Evolutionary conservation across 2,888 invertebrate species (phyloP).

Genomic region (Andrena fulva): DNA sequence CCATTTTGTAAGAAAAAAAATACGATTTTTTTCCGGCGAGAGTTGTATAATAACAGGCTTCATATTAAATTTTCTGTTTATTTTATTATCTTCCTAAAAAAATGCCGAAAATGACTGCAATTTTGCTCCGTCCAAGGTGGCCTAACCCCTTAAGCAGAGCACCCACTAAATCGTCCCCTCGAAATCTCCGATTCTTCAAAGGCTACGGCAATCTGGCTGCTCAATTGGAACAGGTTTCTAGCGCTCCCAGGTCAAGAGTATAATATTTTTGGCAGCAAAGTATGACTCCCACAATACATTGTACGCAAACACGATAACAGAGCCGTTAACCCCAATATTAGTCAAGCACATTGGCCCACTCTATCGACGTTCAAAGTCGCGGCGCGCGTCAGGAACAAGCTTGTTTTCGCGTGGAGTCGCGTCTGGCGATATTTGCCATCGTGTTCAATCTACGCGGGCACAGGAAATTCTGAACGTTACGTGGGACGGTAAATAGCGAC

Average conservation of each 20-base stretch:
- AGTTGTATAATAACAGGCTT: too few species aligned
- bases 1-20: too few species aligned
- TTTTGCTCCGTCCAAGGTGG: too few species aligned
- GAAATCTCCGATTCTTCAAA: not conserved
- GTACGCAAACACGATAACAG: constrained; percentile 8
- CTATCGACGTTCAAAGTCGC: constrained; percentile 8
- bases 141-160: too few species aligned
- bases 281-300: constrained; percentile 4
- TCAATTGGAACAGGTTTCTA: constrained; percentile 14
- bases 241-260: constrained; percentile 31
- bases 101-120: too few species aligned
- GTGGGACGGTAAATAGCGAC: too few species aligned
- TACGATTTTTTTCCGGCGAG: too few species aligned
- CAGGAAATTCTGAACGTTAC: too few species aligned
- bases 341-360: constrained; percentile 29
- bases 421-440: not conserved
- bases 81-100: too few species aligned
- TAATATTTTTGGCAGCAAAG: constrained; percentile 34
- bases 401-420: not conserved
- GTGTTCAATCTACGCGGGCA: not conserved
- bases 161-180: not conserved
- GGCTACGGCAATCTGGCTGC: not conserved
- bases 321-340: constrained; percentile 44
- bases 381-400: not conserved
- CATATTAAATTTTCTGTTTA: too few species aligned